phyloP scores from a whole-genome alignment of 2,113 vertebrate genomes.

The Delphinus delphis region DNA sequence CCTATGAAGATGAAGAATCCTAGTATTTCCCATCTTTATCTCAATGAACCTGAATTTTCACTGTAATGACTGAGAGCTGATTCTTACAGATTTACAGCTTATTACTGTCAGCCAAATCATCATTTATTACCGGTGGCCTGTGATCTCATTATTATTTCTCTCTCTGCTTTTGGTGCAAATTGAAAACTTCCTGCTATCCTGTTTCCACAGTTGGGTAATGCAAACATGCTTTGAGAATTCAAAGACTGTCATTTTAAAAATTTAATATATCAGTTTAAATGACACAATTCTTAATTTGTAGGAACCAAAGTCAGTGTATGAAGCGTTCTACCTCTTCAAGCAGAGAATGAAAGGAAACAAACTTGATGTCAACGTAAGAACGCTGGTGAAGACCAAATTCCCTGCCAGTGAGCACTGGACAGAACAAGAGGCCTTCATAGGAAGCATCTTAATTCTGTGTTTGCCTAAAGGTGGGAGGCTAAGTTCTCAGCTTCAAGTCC shows the following conservation, averaged over 20 bases:
- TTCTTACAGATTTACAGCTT: background rate
- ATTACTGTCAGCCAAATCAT: background rate
- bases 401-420: background rate
- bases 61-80: background rate
- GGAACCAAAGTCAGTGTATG: background rate
- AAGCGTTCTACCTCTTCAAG: background rate
- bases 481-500: background rate
- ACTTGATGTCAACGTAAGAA: background rate
- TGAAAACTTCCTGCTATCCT: slow-evolving; percentile 4
- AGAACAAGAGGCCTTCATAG: rapidly evolving
- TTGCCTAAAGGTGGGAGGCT: background rate
- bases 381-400: background rate
- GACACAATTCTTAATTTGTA: background rate
- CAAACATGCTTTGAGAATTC: background rate
- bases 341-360: background rate
- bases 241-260: background rate
- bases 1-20: background rate
- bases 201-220: background rate
- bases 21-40: background rate
- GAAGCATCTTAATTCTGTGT: background rate
- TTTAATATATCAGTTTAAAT: background rate
- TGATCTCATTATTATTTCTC: background rate
- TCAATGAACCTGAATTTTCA: background rate
- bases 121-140: background rate
- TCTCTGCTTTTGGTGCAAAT: background rate